Percentiles rank a stretch among this genome's conserved stretches.
These are phyloP conservation scores for Drosophila melanogaster DNA, from an alignment of 1,140 invertebrate species.

Conservation along the genomic window DNA sequence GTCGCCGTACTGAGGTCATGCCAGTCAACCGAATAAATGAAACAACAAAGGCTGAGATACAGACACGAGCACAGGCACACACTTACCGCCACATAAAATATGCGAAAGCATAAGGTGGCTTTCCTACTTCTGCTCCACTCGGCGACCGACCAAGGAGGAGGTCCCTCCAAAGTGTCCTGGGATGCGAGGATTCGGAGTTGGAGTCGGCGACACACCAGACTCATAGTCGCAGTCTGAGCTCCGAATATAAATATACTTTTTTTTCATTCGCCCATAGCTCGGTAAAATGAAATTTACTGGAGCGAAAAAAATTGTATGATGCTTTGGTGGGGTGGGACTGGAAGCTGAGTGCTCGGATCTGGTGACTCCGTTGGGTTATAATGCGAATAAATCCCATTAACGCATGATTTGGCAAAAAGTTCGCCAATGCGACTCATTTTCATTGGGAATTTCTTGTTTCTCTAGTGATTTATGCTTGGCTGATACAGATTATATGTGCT, in stretches of 20 bases:
- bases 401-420: conserved; percentile 45
- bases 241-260: conserved; percentile 73
- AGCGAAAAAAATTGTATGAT: conserved; percentile 30
- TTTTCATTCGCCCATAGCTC: conserved; percentile 28
- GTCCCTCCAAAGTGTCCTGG: conserved; percentile 60
- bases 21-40: conserved; percentile 81
- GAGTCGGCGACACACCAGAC: conserved; percentile 10
- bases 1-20: conserved; percentile 69
- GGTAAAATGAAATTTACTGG: conserved; percentile 62
- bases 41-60: conserved; percentile 69
- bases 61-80: conserved; percentile 25
- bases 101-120: conserved; percentile 69
- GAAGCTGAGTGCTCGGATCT: conserved; percentile 19
- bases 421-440: conserved; percentile 28
- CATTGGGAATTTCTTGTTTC: conserved; percentile 15
- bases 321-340: neutral
- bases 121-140: conserved; percentile 4
- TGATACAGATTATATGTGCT: conserved; percentile 3
- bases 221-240: conserved; percentile 29
- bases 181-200: neutral
- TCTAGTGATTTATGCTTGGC: conserved; percentile 19
- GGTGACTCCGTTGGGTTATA: conserved; percentile 33
- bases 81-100: conserved; percentile 65
- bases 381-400: conserved; percentile 47
- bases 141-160: conserved; percentile 10